phyloP scores from a whole-genome alignment of 2,113 vertebrate genomes.

The Myotis davidii region DNA sequence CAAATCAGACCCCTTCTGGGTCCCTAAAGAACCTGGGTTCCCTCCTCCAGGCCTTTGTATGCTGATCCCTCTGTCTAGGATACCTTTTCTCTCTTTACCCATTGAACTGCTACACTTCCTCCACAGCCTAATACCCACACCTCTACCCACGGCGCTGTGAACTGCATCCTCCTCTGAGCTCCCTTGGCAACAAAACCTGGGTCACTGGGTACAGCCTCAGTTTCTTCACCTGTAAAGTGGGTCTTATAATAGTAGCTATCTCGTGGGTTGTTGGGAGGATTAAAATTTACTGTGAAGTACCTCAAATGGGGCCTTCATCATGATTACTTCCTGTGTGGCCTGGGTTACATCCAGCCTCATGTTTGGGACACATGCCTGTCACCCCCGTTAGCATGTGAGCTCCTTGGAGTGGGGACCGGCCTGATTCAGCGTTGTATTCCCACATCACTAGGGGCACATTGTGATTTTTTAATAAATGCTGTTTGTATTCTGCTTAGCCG shows the following conservation, averaged over 20 bases:
- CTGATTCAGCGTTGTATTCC: not conserved
- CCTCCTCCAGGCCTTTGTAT: not conserved
- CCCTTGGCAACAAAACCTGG: not conserved
- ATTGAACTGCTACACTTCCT: not conserved
- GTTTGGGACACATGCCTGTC: not conserved
- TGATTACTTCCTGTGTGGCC: not conserved
- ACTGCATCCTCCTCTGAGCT: not conserved
- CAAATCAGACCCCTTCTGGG: not conserved
- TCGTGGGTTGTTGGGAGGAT: not conserved
- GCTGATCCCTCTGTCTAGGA: not conserved
- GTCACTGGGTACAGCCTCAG: not conserved
- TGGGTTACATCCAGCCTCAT: not conserved
- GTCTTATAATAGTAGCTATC: not conserved
- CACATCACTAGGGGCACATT: not conserved
- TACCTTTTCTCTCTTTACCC: not conserved
- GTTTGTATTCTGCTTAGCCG: constrained; percentile 42
- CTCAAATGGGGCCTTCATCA: fast-evolving
- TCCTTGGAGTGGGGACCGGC: not conserved
- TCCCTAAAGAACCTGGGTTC: not conserved
- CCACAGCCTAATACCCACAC: not conserved
- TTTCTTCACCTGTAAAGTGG: not conserved
- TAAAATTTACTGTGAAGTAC: not conserved
- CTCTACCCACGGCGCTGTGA: not conserved
- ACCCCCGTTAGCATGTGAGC: not conserved
- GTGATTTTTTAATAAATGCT: constrained; percentile 56